Evolutionary conservation across 2,113 vertebrate species (phyloP), one percentile per base, ranked within the genome.

Genomic region (Oreochromis niloticus): DNA sequence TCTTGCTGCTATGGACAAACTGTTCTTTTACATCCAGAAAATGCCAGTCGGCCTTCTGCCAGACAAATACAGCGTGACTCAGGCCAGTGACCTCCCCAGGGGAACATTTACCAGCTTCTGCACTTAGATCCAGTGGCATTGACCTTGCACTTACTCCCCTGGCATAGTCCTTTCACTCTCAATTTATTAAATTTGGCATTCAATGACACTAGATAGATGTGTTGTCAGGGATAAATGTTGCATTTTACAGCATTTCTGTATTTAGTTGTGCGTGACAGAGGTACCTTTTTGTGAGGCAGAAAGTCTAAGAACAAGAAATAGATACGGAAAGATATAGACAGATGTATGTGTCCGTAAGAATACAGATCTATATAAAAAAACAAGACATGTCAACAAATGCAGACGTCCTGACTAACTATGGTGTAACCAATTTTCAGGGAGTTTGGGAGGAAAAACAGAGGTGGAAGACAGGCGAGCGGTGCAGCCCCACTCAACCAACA

Each of bases 41-140:
- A 90, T 83, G 81, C 82, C 90, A 88, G 75, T 5, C 48, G 87
- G 88, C 82, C 84, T 36, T 54, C 32, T 81, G 89, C 66, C 88
- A 89, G 91, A 90, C 89, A 88, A 84, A 89, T 19, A n/a, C 89
- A 91, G 82, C 80, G 39, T 59, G 90, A 92, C 87, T 83, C 80
- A 83, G 89, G 90, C 90, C 89, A 56, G 55, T 84, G 92, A 93
- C 92, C 90, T 90, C 84, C 88, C 87, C 85, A 82, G 83, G 84
- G 95, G 85, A 92, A 85, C 90, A 88, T 93, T 94, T 93, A 93
- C 89, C 82, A 91, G 92, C 87, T 87, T 87, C 82, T 90, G 86
- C 89, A 87, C 91, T 92, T 75, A 89, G 88, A 89, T 89, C 89
- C 86, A 91, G 83, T 83, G 89, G 73, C 52, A 82, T 84, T 87